Percentiles rank a stretch among this genome's conserved stretches.
These are phyloP conservation scores for Alouatta palliata DNA, from an alignment of 2,113 vertebrate genomes.

Conservation along the genomic window DNA sequence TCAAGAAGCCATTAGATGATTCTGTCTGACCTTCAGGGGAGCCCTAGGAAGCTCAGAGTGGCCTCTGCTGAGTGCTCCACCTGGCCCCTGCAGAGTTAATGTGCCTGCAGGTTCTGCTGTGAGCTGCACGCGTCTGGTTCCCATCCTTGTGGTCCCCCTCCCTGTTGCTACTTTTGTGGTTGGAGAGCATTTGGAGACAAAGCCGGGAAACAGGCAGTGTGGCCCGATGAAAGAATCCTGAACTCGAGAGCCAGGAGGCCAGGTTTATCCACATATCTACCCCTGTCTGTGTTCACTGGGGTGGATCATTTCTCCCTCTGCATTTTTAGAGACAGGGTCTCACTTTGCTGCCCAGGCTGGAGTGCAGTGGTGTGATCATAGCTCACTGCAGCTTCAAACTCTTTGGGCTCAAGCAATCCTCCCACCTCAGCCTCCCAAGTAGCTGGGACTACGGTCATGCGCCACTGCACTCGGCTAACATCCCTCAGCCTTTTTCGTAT, in stretches of 20 bases:
- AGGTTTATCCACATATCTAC: background rate
- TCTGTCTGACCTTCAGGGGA: slow-evolving; percentile 44
- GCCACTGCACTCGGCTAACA: too few relatives aligned
- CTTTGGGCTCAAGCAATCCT: too few relatives aligned
- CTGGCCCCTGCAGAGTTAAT: background rate
- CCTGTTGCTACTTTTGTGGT: background rate
- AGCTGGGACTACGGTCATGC: too few relatives aligned
- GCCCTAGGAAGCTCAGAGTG: background rate
- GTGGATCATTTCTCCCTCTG: background rate
- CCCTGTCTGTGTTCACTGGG: too few relatives aligned
- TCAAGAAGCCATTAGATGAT: slow-evolving; percentile 52
- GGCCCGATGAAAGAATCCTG: background rate
- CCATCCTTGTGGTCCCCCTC: background rate
- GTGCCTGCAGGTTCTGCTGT: background rate
- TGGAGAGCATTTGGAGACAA: background rate
- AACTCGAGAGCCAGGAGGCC: background rate
- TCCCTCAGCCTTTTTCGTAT: background rate
- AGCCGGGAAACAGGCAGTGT: background rate
- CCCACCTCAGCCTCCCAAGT: too few relatives aligned
- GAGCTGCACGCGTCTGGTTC: background rate
- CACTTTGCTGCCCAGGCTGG: too few relatives aligned
- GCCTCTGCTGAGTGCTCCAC: background rate
- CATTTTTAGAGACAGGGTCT: background rate
- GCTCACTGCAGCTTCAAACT: too few relatives aligned
- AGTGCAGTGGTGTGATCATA: too few relatives aligned